Conservation (phyloP, 2,888 invertebrate genomes). For the Luperina nickerlii region DNA sequence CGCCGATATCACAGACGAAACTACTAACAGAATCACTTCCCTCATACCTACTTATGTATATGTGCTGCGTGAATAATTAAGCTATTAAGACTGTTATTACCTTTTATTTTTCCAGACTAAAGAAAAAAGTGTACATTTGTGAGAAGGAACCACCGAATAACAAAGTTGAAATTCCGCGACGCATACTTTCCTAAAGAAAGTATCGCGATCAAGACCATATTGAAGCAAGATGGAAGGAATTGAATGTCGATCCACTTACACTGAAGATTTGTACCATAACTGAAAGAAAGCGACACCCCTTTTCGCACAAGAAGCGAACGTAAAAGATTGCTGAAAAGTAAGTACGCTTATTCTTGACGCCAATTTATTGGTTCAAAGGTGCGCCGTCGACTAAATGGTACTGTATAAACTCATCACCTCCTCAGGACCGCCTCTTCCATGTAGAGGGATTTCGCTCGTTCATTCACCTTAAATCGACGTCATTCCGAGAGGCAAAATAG, state of each 20-base stretch:
- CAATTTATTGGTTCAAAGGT: conserved; percentile 86
- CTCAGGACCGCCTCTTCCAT: conserved; percentile 88
- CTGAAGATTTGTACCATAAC: conserved; percentile 69
- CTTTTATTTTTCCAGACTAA: background rate
- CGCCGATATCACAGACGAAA: conserved; percentile 37
- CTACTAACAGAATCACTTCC: conserved; percentile 24
- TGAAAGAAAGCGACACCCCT: conserved; percentile 68
- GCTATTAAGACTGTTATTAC: background rate
- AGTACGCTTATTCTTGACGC: conserved; percentile 80
- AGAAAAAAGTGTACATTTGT: conserved; percentile 8
- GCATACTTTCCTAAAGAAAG: conserved; percentile 53
- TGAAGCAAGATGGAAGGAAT: conserved; percentile 63
- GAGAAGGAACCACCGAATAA: conserved; percentile 10
- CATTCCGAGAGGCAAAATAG: conserved; percentile 88
- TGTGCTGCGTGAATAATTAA: conserved; percentile 18
- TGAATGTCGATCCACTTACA: conserved; percentile 67
- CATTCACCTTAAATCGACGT: conserved; percentile 89
- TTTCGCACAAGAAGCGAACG: conserved; percentile 65
- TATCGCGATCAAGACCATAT: conserved; percentile 62
- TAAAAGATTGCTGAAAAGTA: conserved; percentile 77
- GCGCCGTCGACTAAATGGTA: conserved; percentile 86
- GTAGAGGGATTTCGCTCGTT: conserved; percentile 88
- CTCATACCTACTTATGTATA: background rate
- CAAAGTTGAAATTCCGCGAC: conserved; percentile 39
- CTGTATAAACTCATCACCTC: conserved; percentile 89